Evolutionary conservation across 2,888 invertebrate species (phyloP), one percentile per base, ranked within the genome.

Genomic region (Calameuta idolon): DNA sequence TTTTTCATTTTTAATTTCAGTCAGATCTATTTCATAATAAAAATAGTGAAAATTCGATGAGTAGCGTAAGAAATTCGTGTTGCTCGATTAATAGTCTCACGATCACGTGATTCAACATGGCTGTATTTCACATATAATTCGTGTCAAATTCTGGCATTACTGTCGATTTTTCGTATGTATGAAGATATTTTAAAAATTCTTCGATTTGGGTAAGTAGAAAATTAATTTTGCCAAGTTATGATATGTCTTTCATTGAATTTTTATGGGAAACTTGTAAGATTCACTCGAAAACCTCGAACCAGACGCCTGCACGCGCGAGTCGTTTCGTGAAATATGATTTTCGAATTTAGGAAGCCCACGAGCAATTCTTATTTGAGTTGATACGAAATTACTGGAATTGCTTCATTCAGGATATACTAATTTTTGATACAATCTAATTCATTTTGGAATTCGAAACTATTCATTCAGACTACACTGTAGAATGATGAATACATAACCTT

Each of bases 51-150:
- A 55, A 55, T 23, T 9, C 2, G 23, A 23, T 23, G 9, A 55
- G 9, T 0, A 55, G 23, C 23, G 9, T 15, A 15, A 55, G 55
- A 23, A 15, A 55, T 35, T 74, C 11, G 35, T 74, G 74, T 74
- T 35, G 11, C 15, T 23, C 34, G 74, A 34, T 34, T 23, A 69
- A 79, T 77, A 78, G 71, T 11, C 11, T 71, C 9, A 34, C 34
- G 23, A 23, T 83, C 85, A 85, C 83, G 83, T 85, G 83, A 85
- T 75, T 34, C 80, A 84, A 83, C 73, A 85, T 85, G 85, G 85
- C 83, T 77, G 81, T 79, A 79, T 81, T 83, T 81, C 76, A 82
- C 79, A 76, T 75, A 80, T 79, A 77, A 78, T 73, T 79, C 69
- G 40, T 77, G 34, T 23, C 55, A 68, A 68, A 34, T 74, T 77